These are phyloP conservation scores for Ceyx cyanopectus DNA, from an alignment of 2,113 vertebrate species.

Conservation along the genomic window DNA sequence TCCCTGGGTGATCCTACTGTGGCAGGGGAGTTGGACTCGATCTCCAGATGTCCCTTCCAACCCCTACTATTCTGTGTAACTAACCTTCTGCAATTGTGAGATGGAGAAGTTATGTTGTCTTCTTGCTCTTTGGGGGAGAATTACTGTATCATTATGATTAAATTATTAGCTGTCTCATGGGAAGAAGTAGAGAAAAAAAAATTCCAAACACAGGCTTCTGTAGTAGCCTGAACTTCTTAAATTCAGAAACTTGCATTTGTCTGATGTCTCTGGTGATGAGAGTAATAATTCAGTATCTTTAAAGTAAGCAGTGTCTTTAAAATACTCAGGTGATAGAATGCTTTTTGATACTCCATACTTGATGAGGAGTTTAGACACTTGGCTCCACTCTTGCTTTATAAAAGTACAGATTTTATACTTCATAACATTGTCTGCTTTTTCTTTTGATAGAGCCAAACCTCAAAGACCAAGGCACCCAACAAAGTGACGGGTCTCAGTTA, in stretches of 20 bases:
- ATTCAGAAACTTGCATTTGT: not conserved
- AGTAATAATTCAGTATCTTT: not conserved
- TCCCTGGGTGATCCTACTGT: no score
- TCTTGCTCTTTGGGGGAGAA: not conserved
- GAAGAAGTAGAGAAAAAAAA: not conserved
- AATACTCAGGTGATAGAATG: not conserved
- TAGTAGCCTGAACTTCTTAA: not conserved
- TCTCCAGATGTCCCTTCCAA: no score
- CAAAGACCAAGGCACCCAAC: constrained; percentile 83
- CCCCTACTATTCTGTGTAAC: not conserved
- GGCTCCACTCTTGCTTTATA: not conserved
- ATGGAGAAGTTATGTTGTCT: not conserved
- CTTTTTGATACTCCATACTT: not conserved
- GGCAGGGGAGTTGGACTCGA: no score
- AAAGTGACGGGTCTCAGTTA: constrained; percentile 83
- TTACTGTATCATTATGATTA: not conserved
- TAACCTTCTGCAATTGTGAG: not conserved
- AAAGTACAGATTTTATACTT: not conserved
- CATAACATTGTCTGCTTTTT: not conserved
- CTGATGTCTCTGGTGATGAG: not conserved
- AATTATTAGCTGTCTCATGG: not conserved
- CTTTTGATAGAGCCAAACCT: constrained; percentile 83
- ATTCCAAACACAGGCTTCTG: not conserved
- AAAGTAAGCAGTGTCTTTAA: not conserved
- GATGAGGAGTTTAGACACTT: not conserved